Evolutionary conservation across 2,888 invertebrate genomes (phyloP).

Genomic region (Colletes collaris): DNA sequence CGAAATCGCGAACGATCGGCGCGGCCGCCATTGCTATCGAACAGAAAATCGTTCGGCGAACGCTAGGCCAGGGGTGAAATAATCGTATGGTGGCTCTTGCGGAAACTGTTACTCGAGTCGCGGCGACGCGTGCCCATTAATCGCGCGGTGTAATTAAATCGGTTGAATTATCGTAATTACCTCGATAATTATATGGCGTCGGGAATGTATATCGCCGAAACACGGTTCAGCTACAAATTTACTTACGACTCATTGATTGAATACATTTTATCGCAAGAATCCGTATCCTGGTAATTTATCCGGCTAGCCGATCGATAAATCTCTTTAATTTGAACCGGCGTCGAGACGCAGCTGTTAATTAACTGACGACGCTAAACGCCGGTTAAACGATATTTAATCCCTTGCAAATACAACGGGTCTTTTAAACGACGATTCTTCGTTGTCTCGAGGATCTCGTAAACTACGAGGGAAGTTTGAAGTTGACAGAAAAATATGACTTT

Average conservation of each 20-base stretch:
- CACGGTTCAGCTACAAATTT: conserved; percentile 31
- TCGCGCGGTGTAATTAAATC: conserved; percentile 48
- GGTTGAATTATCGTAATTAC: conserved; percentile 48
- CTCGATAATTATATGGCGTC: conserved; percentile 40
- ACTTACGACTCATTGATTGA: conserved; percentile 31
- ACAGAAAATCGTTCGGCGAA: conserved; percentile 30
- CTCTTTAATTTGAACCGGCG: too few relatives aligned
- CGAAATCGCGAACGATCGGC: conserved; percentile 14
- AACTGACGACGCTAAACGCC: too few relatives aligned
- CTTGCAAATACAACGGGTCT: too few relatives aligned
- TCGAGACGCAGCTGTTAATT: too few relatives aligned
- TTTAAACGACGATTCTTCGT: too few relatives aligned
- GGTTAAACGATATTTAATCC: too few relatives aligned
- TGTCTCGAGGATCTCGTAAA: too few relatives aligned
- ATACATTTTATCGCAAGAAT: conserved; percentile 23
- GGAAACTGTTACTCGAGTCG: conserved; percentile 32
- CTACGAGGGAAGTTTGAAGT: too few relatives aligned
- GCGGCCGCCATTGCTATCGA: conserved; percentile 27
- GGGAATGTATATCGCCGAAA: conserved; percentile 21
- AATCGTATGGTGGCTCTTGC: conserved; percentile 17
- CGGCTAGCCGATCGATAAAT: too few relatives aligned
- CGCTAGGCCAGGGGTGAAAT: conserved; percentile 11
- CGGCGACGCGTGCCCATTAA: conserved; percentile 28
- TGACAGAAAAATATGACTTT: too few relatives aligned
- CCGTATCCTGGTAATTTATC: not conserved